Conservation (phyloP, 2,797 vertebrate genomes). For the Sebastes wilsoni region DNA sequence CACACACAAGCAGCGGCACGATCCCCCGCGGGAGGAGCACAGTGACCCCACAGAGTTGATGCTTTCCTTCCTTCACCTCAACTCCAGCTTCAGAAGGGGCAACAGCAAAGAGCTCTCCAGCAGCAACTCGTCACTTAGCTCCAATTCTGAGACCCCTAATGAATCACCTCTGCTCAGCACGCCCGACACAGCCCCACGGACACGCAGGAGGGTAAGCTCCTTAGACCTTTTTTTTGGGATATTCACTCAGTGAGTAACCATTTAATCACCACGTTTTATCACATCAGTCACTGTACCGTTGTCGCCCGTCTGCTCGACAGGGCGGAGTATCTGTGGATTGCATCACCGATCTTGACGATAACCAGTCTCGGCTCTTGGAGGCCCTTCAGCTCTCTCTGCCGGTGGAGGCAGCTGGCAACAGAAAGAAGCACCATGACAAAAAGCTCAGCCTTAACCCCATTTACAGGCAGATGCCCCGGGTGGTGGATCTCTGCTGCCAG, state of each 20-base stretch:
- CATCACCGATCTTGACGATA: slow-evolving; percentile 98
- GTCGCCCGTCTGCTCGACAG: slow-evolving; percentile 79
- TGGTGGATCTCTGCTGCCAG: slow-evolving; percentile 96
- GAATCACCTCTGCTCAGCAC: slow-evolving; percentile 87
- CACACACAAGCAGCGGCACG: slow-evolving; percentile 91
- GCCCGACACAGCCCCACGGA: slow-evolving; percentile 87
- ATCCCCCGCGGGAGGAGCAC: slow-evolving; percentile 88
- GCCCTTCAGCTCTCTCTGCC: slow-evolving; percentile 97
- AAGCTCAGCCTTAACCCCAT: slow-evolving; percentile 98
- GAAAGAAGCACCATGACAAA: slow-evolving; percentile 91
- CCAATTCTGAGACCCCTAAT: slow-evolving; percentile 92
- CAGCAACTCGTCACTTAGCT: slow-evolving; percentile 99
- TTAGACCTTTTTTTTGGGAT: slow-evolving; percentile 10
- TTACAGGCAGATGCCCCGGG: slow-evolving; percentile 95
- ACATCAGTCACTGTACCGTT: slow-evolving; percentile 15
- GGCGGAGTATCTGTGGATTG: slow-evolving; percentile 98
- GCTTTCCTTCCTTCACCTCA: slow-evolving; percentile 90
- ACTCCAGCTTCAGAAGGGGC: slow-evolving; percentile 84
- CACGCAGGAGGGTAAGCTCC: slow-evolving; percentile 89
- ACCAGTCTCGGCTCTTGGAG: slow-evolving; percentile 94
- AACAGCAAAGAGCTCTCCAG: slow-evolving; percentile 94
- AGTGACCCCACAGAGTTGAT: slow-evolving; percentile 89
- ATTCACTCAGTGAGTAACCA: neutral
- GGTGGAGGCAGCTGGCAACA: slow-evolving; percentile 88
- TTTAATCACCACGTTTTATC: neutral